Evolutionary conservation across 2,888 invertebrate genomes (phyloP), one percentile per base, ranked within the genome.

Genomic region (Sarcophaga carnaria): DNA sequence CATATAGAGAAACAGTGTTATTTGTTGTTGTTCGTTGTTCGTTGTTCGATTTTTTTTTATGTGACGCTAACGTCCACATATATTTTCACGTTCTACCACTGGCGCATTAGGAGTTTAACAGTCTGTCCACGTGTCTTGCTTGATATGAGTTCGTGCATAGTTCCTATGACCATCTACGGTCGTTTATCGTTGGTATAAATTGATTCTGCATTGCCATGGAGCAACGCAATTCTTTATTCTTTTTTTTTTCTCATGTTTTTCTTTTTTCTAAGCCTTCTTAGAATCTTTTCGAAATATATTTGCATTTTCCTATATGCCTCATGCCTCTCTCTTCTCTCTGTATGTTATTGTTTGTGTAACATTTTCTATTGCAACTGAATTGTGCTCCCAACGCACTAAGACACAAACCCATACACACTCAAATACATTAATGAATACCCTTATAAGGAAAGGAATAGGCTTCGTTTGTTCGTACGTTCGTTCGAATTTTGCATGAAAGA

Each of bases 221-320:
- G 79, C 59, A 87, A 87, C 84, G 84, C 81, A 84, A 76, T 81
- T 84, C 81, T 82, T 81, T 77, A 80, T 76, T 70, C 47, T 70
- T 81, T 87, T 81, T 78, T 47, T 54, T 69, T 83, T 71, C 70
- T 76, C 5, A 27, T 20, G 8, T 59, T 74, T 54, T 66, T 54
- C 4, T 20, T 54, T 27, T n/a, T 60, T 78, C 20, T 74, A 0
- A 17, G 54, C 37, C 37, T 37, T 37, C 37, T 37, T 37, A 37
- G 54, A 54, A 54, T 17, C 54, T 54, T 87, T 37, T 37, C 37
- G 37, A 37, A 69, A 70, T 71, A 54, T 79, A 74, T 77, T 72
- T 80, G 66, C 69, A 82, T 79, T 54, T 54, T 54, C 14, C 17
- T 17, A 5, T 54, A 54, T 14, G 1, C 4, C 3, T 17, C 54